A percentile compares a stretch with the other conserved stretches of the same genome.
Conservation (phyloP, 2,888 invertebrate genomes). For the Endotricha flammealis region DNA sequence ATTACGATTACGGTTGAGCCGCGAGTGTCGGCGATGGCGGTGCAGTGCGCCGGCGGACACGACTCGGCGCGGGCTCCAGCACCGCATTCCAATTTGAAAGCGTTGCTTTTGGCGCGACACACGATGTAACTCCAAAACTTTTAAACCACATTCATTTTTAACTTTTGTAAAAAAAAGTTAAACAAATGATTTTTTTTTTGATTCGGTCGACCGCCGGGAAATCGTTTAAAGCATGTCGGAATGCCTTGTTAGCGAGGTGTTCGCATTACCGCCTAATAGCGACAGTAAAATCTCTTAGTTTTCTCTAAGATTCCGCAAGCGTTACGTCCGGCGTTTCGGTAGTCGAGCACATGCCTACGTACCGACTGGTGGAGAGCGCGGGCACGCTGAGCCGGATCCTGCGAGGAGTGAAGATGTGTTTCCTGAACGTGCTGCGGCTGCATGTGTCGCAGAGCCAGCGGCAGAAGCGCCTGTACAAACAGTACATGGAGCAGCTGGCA, state of each 20-base stretch:
- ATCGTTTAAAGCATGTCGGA: conserved; percentile 37
- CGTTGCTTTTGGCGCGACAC: conserved; percentile 29
- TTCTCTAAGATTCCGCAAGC: conserved; percentile 52
- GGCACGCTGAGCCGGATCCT: conserved; percentile 37
- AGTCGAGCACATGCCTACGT: conserved; percentile 55
- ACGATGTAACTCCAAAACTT: conserved; percentile 26
- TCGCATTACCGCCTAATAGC: conserved; percentile 38
- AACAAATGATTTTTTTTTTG: conserved; percentile 37
- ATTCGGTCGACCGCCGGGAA: conserved; percentile 26
- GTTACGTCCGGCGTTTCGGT: conserved; percentile 29
- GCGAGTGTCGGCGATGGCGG: conserved; percentile 11
- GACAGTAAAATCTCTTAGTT: conserved; percentile 43
- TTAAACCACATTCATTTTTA: conserved; percentile 46
- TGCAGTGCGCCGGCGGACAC: too few relatives aligned
- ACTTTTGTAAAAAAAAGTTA: conserved; percentile 65
- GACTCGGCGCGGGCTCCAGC: conserved; percentile 31
- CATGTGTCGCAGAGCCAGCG: conserved; percentile 74
- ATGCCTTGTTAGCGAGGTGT: conserved; percentile 47
- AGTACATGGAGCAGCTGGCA: conserved; percentile 68
- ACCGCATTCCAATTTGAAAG: conserved; percentile 25
- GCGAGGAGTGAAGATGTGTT: conserved; percentile 68
- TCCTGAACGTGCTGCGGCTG: conserved; percentile 74
- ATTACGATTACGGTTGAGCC: conserved; percentile 42
- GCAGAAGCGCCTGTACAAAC: conserved; percentile 71
- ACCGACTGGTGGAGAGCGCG: conserved; percentile 46